Percentiles rank a stretch among this genome's conserved stretches.
Evolutionary conservation across 2,113 vertebrate genomes (phyloP).

Genomic region (Oncorhynchus tshawytscha): DNA sequence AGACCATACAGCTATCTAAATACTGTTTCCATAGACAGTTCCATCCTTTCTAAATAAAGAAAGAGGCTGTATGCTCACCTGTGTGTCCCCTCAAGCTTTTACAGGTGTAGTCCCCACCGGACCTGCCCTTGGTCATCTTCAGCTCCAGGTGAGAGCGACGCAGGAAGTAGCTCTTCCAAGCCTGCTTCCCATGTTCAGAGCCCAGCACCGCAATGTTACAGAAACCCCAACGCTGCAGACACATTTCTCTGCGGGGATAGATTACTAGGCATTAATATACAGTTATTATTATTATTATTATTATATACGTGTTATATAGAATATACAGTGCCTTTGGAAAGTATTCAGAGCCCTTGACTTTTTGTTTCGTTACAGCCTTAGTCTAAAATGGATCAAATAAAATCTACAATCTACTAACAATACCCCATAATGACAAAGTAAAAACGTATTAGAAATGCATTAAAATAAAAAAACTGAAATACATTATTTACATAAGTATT

Average conservation of each 20-base stretch:
- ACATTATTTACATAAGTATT: too few species aligned
- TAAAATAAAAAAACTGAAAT: too few species aligned
- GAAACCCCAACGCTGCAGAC: slow-evolving; percentile 76
- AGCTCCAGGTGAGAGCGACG: slow-evolving; percentile 69
- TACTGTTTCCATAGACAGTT: background rate
- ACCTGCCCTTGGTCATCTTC: slow-evolving; percentile 71
- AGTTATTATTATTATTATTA: too few species aligned
- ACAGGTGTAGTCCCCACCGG: slow-evolving; percentile 72
- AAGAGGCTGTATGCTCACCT: slow-evolving; percentile 40
- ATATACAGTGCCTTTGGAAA: too few species aligned
- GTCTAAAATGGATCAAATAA: too few species aligned
- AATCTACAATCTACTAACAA: too few species aligned
- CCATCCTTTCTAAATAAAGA: background rate
- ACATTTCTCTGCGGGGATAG: slow-evolving; percentile 66
- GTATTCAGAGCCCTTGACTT: too few species aligned
- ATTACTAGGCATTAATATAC: background rate
- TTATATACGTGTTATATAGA: background rate
- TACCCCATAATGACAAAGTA: too few species aligned
- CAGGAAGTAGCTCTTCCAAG: slow-evolving; percentile 79
- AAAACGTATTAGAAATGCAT: too few species aligned
- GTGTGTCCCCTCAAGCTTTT: slow-evolving; percentile 76
- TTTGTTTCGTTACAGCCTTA: too few species aligned
- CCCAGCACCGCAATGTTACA: slow-evolving; percentile 63
- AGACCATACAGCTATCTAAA: background rate
- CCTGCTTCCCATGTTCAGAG: slow-evolving; percentile 47